Percentiles rank a stretch among this genome's conserved stretches.
Evolutionary conservation across 2,888 invertebrate genomes (phyloP).

Genomic region (Rhopalosiphum nymphaeae): DNA sequence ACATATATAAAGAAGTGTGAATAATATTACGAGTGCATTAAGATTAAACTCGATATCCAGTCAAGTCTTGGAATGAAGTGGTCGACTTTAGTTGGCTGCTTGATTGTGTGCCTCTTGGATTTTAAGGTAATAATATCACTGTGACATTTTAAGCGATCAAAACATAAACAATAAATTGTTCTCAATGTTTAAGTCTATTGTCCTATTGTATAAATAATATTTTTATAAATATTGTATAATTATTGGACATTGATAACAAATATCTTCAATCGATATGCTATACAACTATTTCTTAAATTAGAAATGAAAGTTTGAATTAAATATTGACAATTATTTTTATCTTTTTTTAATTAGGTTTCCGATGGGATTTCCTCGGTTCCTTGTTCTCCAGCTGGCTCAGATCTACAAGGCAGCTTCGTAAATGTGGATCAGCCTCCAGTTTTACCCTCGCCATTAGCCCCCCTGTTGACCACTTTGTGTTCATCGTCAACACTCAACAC

Average conservation of each 20-base stretch:
- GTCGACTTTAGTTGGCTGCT: slow-evolving; percentile 9
- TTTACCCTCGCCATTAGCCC: not conserved
- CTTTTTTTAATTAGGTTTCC: not conserved
- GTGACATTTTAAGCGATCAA: not conserved
- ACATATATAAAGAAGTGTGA: slow-evolving; percentile 5
- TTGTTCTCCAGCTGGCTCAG: not conserved
- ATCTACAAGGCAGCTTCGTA: not conserved
- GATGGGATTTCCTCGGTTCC: not conserved
- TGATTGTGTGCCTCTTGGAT: slow-evolving; percentile 8
- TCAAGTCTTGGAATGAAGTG: slow-evolving; percentile 43
- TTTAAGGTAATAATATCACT: slow-evolving; percentile 31
- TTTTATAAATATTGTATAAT: not conserved
- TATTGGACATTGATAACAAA: not conserved
- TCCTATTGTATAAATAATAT: not conserved
- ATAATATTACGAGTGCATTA: not conserved
- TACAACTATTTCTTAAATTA: not conserved
- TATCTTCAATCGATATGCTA: not conserved
- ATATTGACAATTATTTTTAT: not conserved
- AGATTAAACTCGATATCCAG: not conserved
- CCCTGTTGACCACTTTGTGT: slow-evolving; percentile 23
- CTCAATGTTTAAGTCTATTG: not conserved
- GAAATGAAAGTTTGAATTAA: not conserved
- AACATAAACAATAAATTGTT: not conserved
- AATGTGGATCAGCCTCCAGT: not conserved
- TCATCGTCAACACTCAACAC: not conserved